Base-by-base conservation (phyloP, 37 sponge, comb jelly and placozoan genomes). In the Mnemiopsis leidyi region DNA sequence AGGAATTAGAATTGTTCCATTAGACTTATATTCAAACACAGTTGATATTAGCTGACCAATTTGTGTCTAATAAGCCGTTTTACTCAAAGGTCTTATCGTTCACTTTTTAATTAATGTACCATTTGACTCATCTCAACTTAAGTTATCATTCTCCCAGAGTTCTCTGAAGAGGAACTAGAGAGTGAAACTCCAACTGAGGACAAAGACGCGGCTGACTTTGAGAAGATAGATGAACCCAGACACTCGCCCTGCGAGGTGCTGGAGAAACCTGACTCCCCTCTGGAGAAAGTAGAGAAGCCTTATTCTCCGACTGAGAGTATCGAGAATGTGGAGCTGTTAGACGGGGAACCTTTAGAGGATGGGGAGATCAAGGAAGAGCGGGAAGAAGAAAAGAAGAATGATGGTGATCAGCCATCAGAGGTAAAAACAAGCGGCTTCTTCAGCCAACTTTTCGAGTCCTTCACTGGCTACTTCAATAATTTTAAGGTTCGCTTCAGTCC, bases 241-340 rank as follows among this genome's bases (percentile, higher is more conserved):
- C 61, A 48, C 28, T 69, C 73, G 2, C 73, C 73, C 21, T 5
- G 7, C 21, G 73, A 69, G 3, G 73, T 28, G 24, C 2, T 69
- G 2, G 73, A 28, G 24, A 69, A 69, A 20, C 73, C 73, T 69
- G 73, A 69, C 73, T 2, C 73, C 2, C 73, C 73, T 69, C 28
- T 69, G 24, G 73, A 69, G 29, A 25, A 69, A 28, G n/a, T 69
- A 1, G 73, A 69, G 73, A 77, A 77, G 36, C 35, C 79, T 36
- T 77, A 77, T 20, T 77, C 79, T 32, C 79, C 79, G 1, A 77
- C 79, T 34, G 35, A 77, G 33, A 28, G 35, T 36, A 18, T 77
- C 3, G 79, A 77, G 34, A 77, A 26, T 9, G 35, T 32, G 0
- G 18, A 26, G 16, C 18, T 13, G 2, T 31, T 77, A 1, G 36